A percentile compares a stretch with the other conserved stretches of the same genome.
Conservation (phyloP, 2,113 vertebrate genomes). For the Scalopus aquaticus region DNA sequence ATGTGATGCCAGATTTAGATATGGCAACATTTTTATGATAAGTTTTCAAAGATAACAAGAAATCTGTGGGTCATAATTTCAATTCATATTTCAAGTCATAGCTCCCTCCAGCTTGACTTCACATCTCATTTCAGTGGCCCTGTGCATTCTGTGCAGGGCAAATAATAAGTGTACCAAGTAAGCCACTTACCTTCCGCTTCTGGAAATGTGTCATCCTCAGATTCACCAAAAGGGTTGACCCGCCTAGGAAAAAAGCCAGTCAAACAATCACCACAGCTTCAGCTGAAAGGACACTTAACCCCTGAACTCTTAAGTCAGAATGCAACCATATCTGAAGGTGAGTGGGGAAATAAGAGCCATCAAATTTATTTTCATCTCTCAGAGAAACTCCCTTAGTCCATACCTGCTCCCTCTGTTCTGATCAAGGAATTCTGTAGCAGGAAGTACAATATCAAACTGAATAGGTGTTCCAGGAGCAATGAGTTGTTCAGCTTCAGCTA, state of each 20-base stretch:
- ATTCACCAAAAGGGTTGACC: conserved; percentile 96
- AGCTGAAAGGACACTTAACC: background rate
- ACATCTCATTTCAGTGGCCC: background rate
- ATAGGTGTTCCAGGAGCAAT: conserved; percentile 97
- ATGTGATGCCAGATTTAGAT: background rate
- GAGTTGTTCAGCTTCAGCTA: conserved; percentile 87
- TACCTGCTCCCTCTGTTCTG: conserved; percentile 95
- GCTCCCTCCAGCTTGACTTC: background rate
- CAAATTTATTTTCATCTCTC: background rate
- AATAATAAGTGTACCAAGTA: background rate
- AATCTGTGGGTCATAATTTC: background rate
- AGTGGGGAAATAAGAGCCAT: accelerated
- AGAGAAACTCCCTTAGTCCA: background rate
- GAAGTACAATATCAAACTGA: conserved; percentile 97
- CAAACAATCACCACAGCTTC: background rate
- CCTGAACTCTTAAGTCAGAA: background rate
- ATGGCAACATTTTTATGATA: background rate
- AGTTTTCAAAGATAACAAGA: background rate
- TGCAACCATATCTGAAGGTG: background rate
- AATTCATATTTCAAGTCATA: background rate
- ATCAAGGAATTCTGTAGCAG: conserved; percentile 95
- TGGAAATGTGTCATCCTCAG: conserved; percentile 88
- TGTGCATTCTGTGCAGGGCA: background rate
- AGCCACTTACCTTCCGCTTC: conserved; percentile 90
- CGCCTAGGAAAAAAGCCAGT: conserved; percentile 85